A percentile compares a stretch with the other conserved stretches of the same genome.
phyloP scores from a whole-genome alignment of 2,113 vertebrate genomes.

The Capreolus pygargus region DNA sequence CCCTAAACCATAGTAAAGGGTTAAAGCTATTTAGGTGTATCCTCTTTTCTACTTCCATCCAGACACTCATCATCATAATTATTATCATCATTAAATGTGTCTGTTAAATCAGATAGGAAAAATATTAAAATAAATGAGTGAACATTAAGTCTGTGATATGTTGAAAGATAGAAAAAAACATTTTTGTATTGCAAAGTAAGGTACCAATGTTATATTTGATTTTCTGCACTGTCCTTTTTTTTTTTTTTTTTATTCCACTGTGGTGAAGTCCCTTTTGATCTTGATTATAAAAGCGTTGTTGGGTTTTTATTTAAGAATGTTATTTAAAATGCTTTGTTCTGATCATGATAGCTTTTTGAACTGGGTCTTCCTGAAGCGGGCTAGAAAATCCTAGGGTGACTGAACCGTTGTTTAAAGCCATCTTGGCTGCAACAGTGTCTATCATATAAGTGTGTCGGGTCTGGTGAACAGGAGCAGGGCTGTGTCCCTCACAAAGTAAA shows the following conservation, averaged over 20 bases:
- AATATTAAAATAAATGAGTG: background rate
- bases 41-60: background rate
- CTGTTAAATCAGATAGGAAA: background rate
- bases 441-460: background rate
- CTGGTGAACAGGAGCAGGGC: background rate
- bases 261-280: background rate
- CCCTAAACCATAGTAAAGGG: background rate
- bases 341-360: background rate
- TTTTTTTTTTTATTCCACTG: background rate
- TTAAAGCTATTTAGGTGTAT: background rate
- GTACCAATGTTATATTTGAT: background rate
- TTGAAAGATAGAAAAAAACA: background rate
- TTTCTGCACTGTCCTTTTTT: background rate
- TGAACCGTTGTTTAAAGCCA: background rate
- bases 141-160: background rate
- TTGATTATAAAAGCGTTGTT: background rate
- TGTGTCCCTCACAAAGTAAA: background rate
- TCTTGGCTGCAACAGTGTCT: background rate
- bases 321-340: background rate
- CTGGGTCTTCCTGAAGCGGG: background rate
- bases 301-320: background rate
- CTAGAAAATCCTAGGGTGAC: background rate
- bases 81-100: background rate
- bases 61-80: background rate
- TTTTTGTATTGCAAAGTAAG: background rate